Evolutionary conservation across 2,797 vertebrate species (phyloP).

Genomic region (Pristis pectinata): DNA sequence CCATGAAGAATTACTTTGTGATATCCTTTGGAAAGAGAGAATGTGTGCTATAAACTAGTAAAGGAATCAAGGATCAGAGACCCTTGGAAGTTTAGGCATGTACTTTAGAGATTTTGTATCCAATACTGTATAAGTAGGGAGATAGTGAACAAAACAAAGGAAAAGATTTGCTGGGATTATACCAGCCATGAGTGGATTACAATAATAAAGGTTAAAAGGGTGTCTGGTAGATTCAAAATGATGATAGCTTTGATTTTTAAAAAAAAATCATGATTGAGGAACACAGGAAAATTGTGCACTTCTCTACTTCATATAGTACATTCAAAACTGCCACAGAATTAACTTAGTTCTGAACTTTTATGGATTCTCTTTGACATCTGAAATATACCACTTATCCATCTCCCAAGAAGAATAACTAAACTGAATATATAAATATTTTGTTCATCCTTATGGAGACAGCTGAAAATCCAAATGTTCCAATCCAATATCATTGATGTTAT

Average conservation of each 20-base stretch:
- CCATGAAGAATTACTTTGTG: too few relatives aligned
- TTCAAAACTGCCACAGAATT: background rate
- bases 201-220: background rate
- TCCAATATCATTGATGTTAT: background rate
- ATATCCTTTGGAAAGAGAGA: too few relatives aligned
- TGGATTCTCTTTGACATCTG: background rate
- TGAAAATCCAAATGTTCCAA: background rate
- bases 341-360: background rate
- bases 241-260: background rate
- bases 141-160: background rate
- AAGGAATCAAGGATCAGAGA: too few relatives aligned
- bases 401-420: background rate
- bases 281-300: background rate
- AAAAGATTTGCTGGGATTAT: background rate
- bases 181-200: background rate
- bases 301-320: background rate
- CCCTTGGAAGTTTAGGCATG: background rate
- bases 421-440: background rate
- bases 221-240: background rate
- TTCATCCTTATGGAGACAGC: background rate
- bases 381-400: background rate
- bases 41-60: too few relatives aligned
- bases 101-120: background rate
- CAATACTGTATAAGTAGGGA: background rate
- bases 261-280: background rate